Conservation (phyloP, 1,140 invertebrate species). For the Papilio helenus region DNA sequence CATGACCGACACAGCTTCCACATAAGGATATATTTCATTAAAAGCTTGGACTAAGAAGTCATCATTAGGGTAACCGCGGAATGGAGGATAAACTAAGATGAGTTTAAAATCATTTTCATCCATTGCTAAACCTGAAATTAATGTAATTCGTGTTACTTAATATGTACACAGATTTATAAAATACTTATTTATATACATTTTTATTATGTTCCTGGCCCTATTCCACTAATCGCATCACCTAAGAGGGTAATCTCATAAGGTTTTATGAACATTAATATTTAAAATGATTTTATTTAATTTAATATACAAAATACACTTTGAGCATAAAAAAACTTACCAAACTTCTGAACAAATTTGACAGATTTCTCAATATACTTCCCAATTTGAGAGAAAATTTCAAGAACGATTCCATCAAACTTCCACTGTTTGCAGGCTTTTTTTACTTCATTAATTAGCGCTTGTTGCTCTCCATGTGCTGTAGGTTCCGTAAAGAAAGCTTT, state of each 20-base stretch:
- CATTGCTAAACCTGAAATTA: constrained; percentile 75
- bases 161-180: no score
- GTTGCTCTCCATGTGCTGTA: constrained; percentile 83
- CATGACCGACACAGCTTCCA: constrained; percentile 96
- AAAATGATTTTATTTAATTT: no score
- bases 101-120: constrained; percentile 83
- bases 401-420: constrained; percentile 92
- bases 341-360: constrained; percentile 85
- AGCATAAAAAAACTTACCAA: constrained; percentile 77
- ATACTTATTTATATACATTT: no score
- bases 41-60: constrained; percentile 91
- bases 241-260: no score
- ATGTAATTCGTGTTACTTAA: neutral
- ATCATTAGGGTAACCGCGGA: constrained; percentile 85
- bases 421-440: constrained; percentile 85
- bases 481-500: constrained; percentile 84
- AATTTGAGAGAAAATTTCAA: constrained; percentile 95
- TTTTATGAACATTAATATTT: no score
- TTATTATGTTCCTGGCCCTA: no score
- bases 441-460: constrained; percentile 84
- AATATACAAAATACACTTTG: no score
- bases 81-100: constrained; percentile 94
- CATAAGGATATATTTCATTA: constrained; percentile 88
- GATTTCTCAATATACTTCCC: constrained; percentile 86
- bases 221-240: no score